Percentiles rank a stretch among this genome's conserved stretches.
phyloP scores from a whole-genome alignment of 2,797 vertebrate species.

The Labeo calbasu region DNA sequence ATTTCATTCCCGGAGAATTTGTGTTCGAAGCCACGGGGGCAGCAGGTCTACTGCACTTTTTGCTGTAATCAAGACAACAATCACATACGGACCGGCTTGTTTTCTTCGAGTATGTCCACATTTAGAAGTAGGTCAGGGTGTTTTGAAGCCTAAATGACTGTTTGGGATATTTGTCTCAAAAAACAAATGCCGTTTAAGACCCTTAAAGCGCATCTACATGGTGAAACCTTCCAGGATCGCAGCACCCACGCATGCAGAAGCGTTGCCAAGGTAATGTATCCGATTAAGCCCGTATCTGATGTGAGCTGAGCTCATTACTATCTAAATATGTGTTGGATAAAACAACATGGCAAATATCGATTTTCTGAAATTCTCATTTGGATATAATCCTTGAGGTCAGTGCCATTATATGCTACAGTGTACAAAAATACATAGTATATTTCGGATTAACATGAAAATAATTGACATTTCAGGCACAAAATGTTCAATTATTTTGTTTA shows the following conservation, averaged over 20 bases:
- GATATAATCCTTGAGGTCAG: background rate
- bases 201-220: conserved; percentile 10
- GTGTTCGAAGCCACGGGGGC: background rate
- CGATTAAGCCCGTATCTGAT: conserved; percentile 25
- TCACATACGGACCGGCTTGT: background rate
- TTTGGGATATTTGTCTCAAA: conserved; percentile 2
- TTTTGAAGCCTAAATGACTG: conserved; percentile 31
- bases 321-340: conserved; percentile 35
- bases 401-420: background rate
- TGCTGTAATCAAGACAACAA: conserved; percentile 15
- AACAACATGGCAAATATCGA: background rate
- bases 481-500: background rate
- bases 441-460: background rate
- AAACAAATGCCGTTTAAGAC: background rate
- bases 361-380: conserved; percentile 21
- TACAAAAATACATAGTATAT: background rate
- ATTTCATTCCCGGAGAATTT: conserved; percentile 20
- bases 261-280: conserved; percentile 25
- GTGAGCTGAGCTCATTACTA: conserved; percentile 33
- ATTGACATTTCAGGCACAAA: background rate
- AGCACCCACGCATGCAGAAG: background rate
- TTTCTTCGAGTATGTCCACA: background rate
- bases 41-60: conserved; percentile 21
- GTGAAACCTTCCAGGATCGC: background rate
- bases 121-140: conserved; percentile 42